Evolutionary conservation across 1,140 invertebrate genomes (phyloP).

Genomic region (Myzus persicae): DNA sequence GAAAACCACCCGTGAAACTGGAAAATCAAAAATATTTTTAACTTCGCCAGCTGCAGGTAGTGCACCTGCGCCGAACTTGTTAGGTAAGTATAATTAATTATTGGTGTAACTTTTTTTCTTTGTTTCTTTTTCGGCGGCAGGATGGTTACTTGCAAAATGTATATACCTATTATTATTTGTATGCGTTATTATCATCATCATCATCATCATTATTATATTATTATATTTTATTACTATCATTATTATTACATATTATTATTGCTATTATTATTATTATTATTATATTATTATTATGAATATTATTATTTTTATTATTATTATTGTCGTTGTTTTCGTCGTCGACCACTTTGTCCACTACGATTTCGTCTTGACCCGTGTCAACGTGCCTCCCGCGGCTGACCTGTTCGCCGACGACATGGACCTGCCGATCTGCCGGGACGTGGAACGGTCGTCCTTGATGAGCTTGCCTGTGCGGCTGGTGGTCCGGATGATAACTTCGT

Average conservation of each 20-base stretch:
- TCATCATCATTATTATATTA: background rate
- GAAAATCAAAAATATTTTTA: conserved; percentile 10
- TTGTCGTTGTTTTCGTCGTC: background rate
- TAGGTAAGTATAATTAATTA: background rate
- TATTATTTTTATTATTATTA: conserved; percentile 16
- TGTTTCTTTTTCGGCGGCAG: background rate
- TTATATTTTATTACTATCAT: background rate
- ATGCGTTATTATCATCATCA: background rate
- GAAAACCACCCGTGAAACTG: background rate
- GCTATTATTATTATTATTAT: background rate
- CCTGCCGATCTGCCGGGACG: conserved; percentile 32
- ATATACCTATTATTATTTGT: background rate
- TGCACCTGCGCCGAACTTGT: background rate
- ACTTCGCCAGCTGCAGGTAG: background rate
- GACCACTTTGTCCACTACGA: background rate
- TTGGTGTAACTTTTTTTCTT: background rate
- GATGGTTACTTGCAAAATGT: background rate
- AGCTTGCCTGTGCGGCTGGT: conserved; percentile 39
- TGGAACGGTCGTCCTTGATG: conserved; percentile 51
- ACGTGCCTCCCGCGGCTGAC: background rate
- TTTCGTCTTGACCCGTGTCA: background rate
- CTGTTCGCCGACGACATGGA: conserved; percentile 51
- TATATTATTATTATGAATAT: background rate
- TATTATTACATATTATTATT: background rate
- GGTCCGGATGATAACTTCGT: conserved; percentile 50